Percentiles rank a stretch among this genome's conserved stretches.
Conservation (phyloP, 2,888 invertebrate genomes). For the Stomorhina lunata region DNA sequence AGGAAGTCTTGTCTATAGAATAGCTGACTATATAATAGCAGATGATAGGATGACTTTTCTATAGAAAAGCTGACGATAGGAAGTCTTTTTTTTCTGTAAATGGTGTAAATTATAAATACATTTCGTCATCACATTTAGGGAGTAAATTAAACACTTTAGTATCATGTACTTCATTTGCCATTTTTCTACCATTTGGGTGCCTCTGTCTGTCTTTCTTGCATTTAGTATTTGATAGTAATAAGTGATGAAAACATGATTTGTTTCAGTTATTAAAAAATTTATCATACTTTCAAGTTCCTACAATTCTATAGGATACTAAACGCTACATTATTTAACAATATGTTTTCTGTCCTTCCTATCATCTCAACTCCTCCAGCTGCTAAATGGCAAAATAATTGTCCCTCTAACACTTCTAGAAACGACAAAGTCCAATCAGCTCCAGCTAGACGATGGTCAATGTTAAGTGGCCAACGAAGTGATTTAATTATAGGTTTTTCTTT, state of each 20-base stretch:
- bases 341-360: not conserved
- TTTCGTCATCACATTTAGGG: slow-evolving; percentile 20
- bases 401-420: slow-evolving; percentile 38
- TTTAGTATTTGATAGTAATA: slow-evolving; percentile 20
- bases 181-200: not conserved
- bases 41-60: no score
- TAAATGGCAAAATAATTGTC: slow-evolving; percentile 39
- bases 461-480: slow-evolving; percentile 11
- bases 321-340: slow-evolving; percentile 18
- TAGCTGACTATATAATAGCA: no score
- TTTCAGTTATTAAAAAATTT: slow-evolving; percentile 51
- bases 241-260: slow-evolving; percentile 64
- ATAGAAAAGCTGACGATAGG: no score
- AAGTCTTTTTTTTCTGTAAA: not conserved
- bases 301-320: slow-evolving; percentile 26
- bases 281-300: slow-evolving; percentile 30
- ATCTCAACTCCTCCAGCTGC: not conserved
- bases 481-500: slow-evolving; percentile 56
- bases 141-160: slow-evolving; percentile 44
- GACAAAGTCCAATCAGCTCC: not conserved
- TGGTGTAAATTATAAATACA: slow-evolving; percentile 11
- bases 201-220: not conserved
- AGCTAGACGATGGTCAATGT: slow-evolving; percentile 1
- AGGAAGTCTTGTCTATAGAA: no score
- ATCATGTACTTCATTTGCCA: slow-evolving; percentile 1